These are phyloP conservation scores for Tinamus major DNA, from an alignment of 2,797 vertebrate genomes.

Conservation along the genomic window DNA sequence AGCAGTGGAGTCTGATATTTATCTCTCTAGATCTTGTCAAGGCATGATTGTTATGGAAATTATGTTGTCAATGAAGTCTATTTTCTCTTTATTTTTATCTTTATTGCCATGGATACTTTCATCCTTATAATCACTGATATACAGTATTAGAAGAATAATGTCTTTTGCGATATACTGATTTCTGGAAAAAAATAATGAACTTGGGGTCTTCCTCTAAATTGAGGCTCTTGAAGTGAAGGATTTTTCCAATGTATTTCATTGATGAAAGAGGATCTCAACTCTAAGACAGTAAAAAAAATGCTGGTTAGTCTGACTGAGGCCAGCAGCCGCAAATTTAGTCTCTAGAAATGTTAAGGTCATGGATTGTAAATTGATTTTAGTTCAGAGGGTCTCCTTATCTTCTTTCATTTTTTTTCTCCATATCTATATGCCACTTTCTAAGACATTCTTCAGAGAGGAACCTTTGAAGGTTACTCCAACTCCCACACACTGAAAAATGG, in stretches of 20 bases:
- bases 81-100: conserved; percentile 13
- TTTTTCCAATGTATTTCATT: not conserved
- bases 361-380: not conserved
- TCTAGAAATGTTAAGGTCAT: not conserved
- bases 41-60: conserved; percentile 29
- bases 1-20: not conserved
- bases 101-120: not conserved
- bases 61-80: not conserved
- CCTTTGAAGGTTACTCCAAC: not conserved
- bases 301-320: not conserved
- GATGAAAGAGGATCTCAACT: not conserved
- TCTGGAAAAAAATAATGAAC: not conserved
- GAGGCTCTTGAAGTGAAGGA: not conserved
- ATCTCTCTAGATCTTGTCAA: conserved; percentile 8
- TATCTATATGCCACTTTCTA: not conserved
- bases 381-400: not conserved
- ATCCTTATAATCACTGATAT: not conserved
- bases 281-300: not conserved
- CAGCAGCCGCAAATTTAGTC: not conserved
- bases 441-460: not conserved
- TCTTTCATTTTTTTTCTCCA: not conserved
- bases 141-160: not conserved
- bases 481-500: not conserved
- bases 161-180: not conserved
- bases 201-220: not conserved